Evolutionary conservation across 2,797 vertebrate species (phyloP).

Genomic region (Alca torda): DNA sequence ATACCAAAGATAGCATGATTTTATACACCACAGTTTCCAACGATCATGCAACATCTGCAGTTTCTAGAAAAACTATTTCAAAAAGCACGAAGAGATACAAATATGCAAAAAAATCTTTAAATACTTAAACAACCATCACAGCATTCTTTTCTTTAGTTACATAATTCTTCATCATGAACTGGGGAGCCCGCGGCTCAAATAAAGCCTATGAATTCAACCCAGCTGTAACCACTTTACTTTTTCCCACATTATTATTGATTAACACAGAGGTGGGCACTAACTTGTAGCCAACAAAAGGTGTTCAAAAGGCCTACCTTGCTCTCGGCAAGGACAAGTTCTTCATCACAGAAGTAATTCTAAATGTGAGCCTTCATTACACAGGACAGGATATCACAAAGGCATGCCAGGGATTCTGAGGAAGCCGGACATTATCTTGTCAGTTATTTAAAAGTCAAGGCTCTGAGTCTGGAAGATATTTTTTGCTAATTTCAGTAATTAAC

Average conservation of each 20-base stretch:
- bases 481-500: slow-evolving; percentile 35
- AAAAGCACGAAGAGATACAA: neutral
- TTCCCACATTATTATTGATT: neutral
- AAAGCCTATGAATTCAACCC: neutral
- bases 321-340: neutral
- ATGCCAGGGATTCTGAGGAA: neutral
- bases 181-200: accelerated
- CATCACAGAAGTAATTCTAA: neutral
- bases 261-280: accelerated
- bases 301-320: neutral
- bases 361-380: accelerated
- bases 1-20: neutral
- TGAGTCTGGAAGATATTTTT: neutral
- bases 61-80: neutral
- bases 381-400: neutral
- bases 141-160: neutral
- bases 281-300: neutral
- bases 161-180: neutral
- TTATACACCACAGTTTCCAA: neutral
- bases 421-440: neutral
- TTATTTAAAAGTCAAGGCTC: neutral
- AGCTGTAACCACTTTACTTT: neutral
- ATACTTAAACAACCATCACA: neutral
- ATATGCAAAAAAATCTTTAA: neutral
- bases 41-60: neutral